Percentiles rank a stretch among this genome's conserved stretches.
These are phyloP conservation scores for Heteronetta atricapilla DNA, from an alignment of 2,113 vertebrate genomes.

Conservation along the genomic window DNA sequence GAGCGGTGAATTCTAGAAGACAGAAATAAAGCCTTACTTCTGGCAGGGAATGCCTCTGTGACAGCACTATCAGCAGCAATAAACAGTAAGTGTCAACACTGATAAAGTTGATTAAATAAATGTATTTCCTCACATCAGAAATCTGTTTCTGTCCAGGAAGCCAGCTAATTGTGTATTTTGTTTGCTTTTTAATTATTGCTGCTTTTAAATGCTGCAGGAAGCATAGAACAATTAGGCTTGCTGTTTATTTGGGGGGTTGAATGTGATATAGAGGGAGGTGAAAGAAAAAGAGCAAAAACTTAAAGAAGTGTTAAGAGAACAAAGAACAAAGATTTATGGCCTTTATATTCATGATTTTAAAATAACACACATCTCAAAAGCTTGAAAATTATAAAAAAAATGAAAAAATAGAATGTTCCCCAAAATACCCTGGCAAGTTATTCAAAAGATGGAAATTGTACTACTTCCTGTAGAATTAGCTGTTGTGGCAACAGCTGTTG, in stretches of 20 bases:
- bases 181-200: neutral
- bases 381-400: neutral
- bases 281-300: neutral
- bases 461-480: neutral
- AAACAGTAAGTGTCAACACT: neutral
- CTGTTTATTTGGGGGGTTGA: neutral
- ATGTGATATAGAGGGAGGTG: neutral
- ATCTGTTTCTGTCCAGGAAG: neutral
- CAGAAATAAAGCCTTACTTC: neutral
- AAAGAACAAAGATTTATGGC: neutral
- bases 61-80: neutral
- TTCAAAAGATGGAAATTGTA: neutral
- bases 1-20: neutral
- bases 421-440: neutral
- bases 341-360: neutral
- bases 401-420: neutral
- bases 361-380: neutral
- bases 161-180: fast-evolving
- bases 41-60: neutral
- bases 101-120: neutral
- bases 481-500: neutral
- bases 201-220: neutral
- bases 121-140: neutral
- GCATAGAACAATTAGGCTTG: neutral
- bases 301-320: neutral